phyloP scores from a whole-genome alignment of 2,113 vertebrate species.

The Gadus chalcogrammus region DNA sequence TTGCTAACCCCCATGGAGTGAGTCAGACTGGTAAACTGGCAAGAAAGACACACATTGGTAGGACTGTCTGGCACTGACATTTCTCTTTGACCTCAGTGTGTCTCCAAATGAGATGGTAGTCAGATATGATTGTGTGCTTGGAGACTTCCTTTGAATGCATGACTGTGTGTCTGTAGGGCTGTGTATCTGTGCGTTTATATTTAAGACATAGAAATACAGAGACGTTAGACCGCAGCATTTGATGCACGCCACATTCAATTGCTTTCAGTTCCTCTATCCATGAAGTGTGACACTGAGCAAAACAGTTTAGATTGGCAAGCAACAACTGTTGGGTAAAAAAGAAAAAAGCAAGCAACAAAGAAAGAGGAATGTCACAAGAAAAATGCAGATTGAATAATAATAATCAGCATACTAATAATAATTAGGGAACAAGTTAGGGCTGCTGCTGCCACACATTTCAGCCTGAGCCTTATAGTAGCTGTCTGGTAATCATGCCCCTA shows the following conservation, averaged over 20 bases:
- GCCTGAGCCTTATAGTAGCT: not conserved
- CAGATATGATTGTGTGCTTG: not conserved
- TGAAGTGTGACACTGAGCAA: too few relatives aligned
- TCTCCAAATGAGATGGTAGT: not conserved
- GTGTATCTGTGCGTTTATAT: too few relatives aligned
- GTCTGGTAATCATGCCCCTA: conserved; percentile 40
- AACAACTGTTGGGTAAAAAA: too few relatives aligned
- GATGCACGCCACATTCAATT: too few relatives aligned
- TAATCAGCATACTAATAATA: not conserved
- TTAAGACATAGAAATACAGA: too few relatives aligned
- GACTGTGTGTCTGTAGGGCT: too few relatives aligned
- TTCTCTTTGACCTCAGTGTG: not conserved
- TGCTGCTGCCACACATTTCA: not conserved
- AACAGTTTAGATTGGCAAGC: too few relatives aligned
- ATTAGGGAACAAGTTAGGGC: not conserved
- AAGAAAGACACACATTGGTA: not conserved
- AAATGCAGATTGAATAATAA: not conserved
- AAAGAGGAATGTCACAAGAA: not conserved
- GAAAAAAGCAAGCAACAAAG: not conserved
- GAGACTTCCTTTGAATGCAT: too few relatives aligned
- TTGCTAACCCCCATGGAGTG: not conserved
- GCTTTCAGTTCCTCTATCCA: too few relatives aligned
- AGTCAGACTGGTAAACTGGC: not conserved
- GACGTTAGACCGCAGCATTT: too few relatives aligned
- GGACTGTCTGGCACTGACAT: not conserved